phyloP scores from a whole-genome alignment of 2,888 invertebrate genomes.

The Argyra leucocephala region DNA sequence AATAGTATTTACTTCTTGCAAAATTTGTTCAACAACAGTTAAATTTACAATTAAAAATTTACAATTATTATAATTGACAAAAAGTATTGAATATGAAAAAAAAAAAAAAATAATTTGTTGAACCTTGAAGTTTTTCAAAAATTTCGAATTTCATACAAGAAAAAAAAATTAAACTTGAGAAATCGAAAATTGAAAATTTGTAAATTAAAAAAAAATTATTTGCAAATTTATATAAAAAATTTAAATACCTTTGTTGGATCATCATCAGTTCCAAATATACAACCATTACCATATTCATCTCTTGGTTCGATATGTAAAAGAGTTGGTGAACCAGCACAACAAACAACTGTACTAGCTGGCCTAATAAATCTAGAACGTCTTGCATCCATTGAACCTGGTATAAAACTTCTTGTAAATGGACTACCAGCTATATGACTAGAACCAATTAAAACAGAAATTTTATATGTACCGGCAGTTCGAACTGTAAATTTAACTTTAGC shows the following conservation, averaged over 20 bases:
- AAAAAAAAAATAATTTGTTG: too few species aligned
- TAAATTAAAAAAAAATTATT: too few species aligned
- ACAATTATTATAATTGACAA: too few species aligned
- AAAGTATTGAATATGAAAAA: too few species aligned
- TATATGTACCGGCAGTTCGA: constrained; percentile 80
- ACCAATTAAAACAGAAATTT: constrained; percentile 73
- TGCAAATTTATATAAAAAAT: too few species aligned
- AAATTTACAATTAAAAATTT: too few species aligned
- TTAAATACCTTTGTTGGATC: constrained; percentile 51
- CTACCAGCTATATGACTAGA: constrained; percentile 74
- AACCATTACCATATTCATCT: constrained; percentile 83
- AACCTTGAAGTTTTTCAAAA: too few species aligned
- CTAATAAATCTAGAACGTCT: constrained; percentile 73
- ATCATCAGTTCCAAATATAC: constrained; percentile 52
- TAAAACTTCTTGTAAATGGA: constrained; percentile 74
- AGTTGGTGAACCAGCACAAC: constrained; percentile 66
- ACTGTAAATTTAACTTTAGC: constrained; percentile 88
- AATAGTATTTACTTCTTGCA: too few species aligned
- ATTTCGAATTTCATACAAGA: too few species aligned
- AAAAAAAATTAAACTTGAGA: too few species aligned
- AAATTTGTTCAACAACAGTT: too few species aligned
- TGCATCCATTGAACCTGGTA: constrained; percentile 75
- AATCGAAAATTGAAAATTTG: too few species aligned
- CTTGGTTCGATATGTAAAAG: constrained; percentile 78
- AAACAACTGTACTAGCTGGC: constrained; percentile 75